Conservation (phyloP, 2,888 invertebrate species). For the Ommatoiulus sabulosus region DNA sequence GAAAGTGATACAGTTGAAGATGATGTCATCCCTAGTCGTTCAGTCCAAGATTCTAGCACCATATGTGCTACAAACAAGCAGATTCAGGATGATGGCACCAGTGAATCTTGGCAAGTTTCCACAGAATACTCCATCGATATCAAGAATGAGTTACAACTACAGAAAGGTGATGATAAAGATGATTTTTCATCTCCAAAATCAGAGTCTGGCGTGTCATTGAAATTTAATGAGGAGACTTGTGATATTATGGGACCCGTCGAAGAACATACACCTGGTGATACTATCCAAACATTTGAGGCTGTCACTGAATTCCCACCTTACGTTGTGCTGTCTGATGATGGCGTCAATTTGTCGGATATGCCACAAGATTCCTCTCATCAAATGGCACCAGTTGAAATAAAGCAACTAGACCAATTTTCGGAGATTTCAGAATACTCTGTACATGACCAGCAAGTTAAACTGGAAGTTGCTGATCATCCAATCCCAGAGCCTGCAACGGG, state of each 20-base stretch:
- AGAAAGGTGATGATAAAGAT: not conserved
- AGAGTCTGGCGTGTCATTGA: not conserved
- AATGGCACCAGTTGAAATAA: not conserved
- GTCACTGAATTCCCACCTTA: not conserved
- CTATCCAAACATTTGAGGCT: not conserved
- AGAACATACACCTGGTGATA: not conserved
- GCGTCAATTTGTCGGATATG: too few species aligned
- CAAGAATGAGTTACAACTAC: not conserved
- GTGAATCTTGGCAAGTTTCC: not conserved
- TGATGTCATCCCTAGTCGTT: not conserved
- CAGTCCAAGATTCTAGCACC: not conserved
- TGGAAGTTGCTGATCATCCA: not conserved
- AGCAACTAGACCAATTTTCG: not conserved
- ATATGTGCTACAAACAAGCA: not conserved
- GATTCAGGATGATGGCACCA: not conserved
- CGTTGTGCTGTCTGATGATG: not conserved
- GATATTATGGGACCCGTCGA: not conserved
- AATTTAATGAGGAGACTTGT: not conserved
- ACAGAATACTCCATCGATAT: not conserved
- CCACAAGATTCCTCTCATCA: too few species aligned
- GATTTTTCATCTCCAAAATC: not conserved
- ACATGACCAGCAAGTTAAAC: not conserved
- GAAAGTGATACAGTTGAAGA: not conserved
- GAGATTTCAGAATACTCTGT: not conserved
- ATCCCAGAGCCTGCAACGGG: not conserved